phyloP scores from a whole-genome alignment of 2,888 invertebrate genomes.

The Sminthurides aquaticus region DNA sequence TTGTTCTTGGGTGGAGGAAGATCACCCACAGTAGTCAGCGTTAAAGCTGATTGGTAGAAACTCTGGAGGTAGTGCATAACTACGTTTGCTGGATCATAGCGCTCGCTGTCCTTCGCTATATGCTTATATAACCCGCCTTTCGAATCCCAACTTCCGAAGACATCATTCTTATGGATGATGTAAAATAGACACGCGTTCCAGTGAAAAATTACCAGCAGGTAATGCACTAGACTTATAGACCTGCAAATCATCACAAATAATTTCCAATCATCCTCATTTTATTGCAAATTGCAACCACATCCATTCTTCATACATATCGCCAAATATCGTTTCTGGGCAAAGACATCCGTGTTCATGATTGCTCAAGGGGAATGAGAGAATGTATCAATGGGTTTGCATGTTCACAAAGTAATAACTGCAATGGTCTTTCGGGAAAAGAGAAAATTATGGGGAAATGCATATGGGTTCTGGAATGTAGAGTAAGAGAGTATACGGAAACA shows the following conservation, averaged over 20 bases:
- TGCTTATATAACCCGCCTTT: constrained; percentile 64
- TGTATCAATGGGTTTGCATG: background rate
- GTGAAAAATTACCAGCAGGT: constrained; percentile 95
- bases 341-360: too few species aligned
- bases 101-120: constrained; percentile 55
- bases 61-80: constrained; percentile 93
- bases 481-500: too few species aligned
- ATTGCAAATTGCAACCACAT: too few species aligned
- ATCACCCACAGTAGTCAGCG: constrained; percentile 90
- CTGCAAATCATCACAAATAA: too few species aligned
- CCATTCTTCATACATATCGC: too few species aligned
- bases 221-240: constrained; percentile 86
- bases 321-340: too few species aligned
- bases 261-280: too few species aligned
- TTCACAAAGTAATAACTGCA: too few species aligned
- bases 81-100: constrained; percentile 60
- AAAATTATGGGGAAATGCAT: too few species aligned
- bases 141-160: constrained; percentile 77
- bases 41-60: constrained; percentile 96
- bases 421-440: too few species aligned
- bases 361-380: background rate
- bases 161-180: constrained; percentile 91
- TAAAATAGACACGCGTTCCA: constrained; percentile 99
- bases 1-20: constrained; percentile 84
- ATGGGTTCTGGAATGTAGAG: too few species aligned